Evolutionary conservation across 2,888 invertebrate genomes (phyloP).

Genomic region (Caenorhabditis sp.): DNA sequence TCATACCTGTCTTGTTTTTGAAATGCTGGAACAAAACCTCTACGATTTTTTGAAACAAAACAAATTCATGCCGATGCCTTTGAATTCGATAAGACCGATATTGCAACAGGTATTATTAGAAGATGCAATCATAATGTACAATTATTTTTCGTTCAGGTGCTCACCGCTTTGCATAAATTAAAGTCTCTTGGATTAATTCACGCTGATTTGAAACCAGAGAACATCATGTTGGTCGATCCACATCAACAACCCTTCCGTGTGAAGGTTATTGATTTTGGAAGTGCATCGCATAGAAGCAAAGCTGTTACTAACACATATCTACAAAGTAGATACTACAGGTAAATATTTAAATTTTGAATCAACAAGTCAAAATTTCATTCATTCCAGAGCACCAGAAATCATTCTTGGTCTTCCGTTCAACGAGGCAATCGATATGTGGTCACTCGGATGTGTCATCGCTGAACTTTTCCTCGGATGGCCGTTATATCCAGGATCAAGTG

Average conservation of each 20-base stretch:
- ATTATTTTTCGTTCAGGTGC: conserved; percentile 75
- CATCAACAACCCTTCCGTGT: conserved; percentile 96
- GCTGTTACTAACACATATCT: conserved; percentile 99
- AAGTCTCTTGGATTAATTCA: conserved; percentile 98
- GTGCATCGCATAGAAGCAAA: conserved; percentile 98
- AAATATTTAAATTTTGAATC: not conserved
- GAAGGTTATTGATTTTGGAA: conserved; percentile 98
- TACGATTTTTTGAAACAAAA: conserved; percentile 99
- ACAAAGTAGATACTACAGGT: conserved; percentile 96
- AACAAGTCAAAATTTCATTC: not conserved
- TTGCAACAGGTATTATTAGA: conserved; percentile 93
- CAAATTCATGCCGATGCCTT: conserved; percentile 96
- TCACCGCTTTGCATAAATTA: conserved; percentile 80
- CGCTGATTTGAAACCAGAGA: conserved; percentile 98
- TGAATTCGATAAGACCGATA: conserved; percentile 97
- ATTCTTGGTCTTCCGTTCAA: conserved; percentile 96
- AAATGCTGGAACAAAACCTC: conserved; percentile 99
- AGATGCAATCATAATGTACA: not conserved
- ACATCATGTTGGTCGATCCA: conserved; percentile 99
- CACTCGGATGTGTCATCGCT: conserved; percentile 97
- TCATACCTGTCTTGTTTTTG: conserved; percentile 91
- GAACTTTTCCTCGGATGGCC: conserved; percentile 99
- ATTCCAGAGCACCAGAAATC: conserved; percentile 85
- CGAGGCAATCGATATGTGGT: conserved; percentile 99
- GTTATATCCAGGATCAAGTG: conserved; percentile 96